Evolutionary conservation across 2,113 vertebrate genomes (phyloP), one percentile per base, ranked within the genome.

Genomic region (Apistogramma diplotaenia): DNA sequence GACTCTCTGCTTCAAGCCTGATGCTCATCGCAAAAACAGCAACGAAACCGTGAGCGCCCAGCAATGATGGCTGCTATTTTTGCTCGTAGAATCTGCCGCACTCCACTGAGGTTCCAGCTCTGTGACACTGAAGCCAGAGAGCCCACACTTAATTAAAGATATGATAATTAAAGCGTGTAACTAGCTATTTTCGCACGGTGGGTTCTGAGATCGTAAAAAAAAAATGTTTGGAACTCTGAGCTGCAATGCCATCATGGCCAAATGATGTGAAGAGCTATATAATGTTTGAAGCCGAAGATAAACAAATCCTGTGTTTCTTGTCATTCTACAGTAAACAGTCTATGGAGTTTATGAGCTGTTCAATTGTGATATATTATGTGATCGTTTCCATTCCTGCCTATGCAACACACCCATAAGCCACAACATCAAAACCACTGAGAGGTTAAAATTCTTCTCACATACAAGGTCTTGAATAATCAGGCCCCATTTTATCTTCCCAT

Each of bases 151-250:
- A 65, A 58, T 59, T 60, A 62, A 79, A 75, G 29, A 35, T 15
- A 76, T 51, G 29, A 49, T 83, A 49, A 74, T 70, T 61, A 74
- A 58, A 57, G 11, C 61, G 25, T 71, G 40, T 79, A 67, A 86
- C 65, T 79, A n/a, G 33, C 31, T 76, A 18, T 4, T 29, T 71
- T 71, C 27, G 6, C 56, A 56, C 27, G 33, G 23, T 49, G 70
- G 37, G 56, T 40, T 56, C 74, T 74, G 33, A 75, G 54, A 57
- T 65, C 9, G 35, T 70, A 51, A 70, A 25, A 51, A 51, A 70
- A 25, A 51, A 70, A 70, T 70, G 25, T 51, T 70, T 51, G 43
- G 65, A 70, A 46, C 65, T 1, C 8, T 53, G 19, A 53, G 51
- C 19, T 53, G 6, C 65, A 51, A 29, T 70, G 4, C 25, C 29